A percentile compares a stretch with the other conserved stretches of the same genome.
These are phyloP conservation scores for Cristatella mucedo DNA, from an alignment of 2,888 invertebrate species.

Conservation along the genomic window DNA sequence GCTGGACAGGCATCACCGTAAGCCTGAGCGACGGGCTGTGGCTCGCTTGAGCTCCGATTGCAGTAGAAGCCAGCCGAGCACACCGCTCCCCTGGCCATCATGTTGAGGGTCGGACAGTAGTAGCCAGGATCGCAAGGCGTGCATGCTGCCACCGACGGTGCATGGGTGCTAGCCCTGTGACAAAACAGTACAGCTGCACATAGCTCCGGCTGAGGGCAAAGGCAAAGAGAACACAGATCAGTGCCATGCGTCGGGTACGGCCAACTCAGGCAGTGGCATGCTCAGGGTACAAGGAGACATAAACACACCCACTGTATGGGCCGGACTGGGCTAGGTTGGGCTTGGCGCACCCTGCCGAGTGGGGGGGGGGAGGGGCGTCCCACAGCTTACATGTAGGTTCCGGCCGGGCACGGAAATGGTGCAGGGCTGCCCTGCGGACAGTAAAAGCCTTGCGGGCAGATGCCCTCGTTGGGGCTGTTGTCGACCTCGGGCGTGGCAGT, in stretches of 20 bases:
- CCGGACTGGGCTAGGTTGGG: too few species aligned
- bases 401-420: conserved; percentile 24
- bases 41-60: conserved; percentile 19
- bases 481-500: conserved; percentile 20
- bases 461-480: conserved; percentile 19
- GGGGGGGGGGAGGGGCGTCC: too few species aligned
- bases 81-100: conserved; percentile 19
- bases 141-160: conserved; percentile 15
- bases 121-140: conserved; percentile 22
- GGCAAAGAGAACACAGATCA: too few species aligned
- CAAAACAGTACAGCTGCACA: too few species aligned
- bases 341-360: too few species aligned
- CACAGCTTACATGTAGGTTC: conserved; percentile 27
- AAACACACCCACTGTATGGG: too few species aligned
- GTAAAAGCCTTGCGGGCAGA: conserved; percentile 29
- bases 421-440: conserved; percentile 21
- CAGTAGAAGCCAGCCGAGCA: conserved; percentile 30
- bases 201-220: too few species aligned
- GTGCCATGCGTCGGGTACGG: too few species aligned
- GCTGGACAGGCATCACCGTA: conserved; percentile 31
- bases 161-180: background rate
- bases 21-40: conserved; percentile 21
- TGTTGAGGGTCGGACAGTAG: conserved; percentile 25
- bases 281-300: too few species aligned
- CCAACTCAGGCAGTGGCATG: too few species aligned